Evolutionary conservation across 2,797 vertebrate genomes (phyloP).

Genomic region (Xiphorhynchus erythropygius): DNA sequence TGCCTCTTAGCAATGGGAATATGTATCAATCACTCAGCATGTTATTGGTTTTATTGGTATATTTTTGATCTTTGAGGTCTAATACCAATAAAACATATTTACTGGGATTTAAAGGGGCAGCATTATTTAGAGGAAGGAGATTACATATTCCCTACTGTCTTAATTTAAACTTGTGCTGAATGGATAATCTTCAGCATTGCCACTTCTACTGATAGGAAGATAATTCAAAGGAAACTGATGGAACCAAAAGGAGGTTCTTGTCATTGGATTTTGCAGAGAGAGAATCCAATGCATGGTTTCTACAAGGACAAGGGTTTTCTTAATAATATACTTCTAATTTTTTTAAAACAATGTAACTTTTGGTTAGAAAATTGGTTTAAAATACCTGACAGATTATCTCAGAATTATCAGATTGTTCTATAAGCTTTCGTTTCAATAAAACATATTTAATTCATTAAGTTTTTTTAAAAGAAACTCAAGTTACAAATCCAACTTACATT

Average conservation of each 20-base stretch:
- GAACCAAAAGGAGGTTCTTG: not conserved
- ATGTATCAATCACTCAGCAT: slow-evolving; percentile 46
- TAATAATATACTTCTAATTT: not conserved
- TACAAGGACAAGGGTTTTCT: not conserved
- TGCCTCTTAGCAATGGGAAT: slow-evolving; percentile 33
- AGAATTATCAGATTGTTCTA: not conserved
- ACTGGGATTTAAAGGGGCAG: slow-evolving; percentile 6
- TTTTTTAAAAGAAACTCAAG: not conserved
- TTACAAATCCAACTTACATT: not conserved
- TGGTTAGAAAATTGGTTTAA: not conserved
- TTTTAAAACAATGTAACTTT: not conserved
- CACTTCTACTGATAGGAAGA: not conserved
- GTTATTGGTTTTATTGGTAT: not conserved
- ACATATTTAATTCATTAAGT: not conserved
- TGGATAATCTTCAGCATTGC: not conserved
- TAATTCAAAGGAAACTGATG: not conserved
- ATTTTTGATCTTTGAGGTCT: slow-evolving; percentile 19
- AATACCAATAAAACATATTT: slow-evolving; percentile 17
- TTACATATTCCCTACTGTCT: not conserved
- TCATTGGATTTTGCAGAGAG: not conserved
- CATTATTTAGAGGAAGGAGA: not conserved
- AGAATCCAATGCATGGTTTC: not conserved
- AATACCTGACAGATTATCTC: not conserved
- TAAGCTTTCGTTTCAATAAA: not conserved
- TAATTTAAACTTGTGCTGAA: not conserved